Base-by-base conservation (phyloP, 1,140 invertebrate genomes). In the Drosophila littoralis region DNA sequence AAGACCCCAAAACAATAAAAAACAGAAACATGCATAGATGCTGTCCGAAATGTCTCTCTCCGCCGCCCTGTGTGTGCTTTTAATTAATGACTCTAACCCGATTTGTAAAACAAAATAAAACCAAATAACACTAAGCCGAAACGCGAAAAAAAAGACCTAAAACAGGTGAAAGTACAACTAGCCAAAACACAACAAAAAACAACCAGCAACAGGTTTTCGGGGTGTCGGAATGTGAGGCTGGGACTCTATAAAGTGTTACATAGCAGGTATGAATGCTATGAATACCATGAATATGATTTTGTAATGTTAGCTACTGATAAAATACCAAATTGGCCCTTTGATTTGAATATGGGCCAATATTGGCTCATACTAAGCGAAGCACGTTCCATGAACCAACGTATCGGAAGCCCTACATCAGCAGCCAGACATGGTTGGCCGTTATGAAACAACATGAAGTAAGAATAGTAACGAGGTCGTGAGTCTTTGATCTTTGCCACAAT, bases 141-240 rank as follows among this genome's bases (percentile, higher is more conserved):
- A 67, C 51, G 65, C 65, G 42, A 74, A 77, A 58, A 61, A 64
- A 51, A 57, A 55, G n/a, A 43, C 74, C 45, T 58, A 74, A 77
- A 77, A 75, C 70, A 75, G 75, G 75, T 77, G 75, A 77, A 77
- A 77, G 75, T 75, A 69, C 71, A 40, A 75, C 75, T 77, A 77
- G 64, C 64, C 65, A 68, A 77, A 74, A 64, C 36, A 40, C 46
- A 33, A 52, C 6, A 59, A 59, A 45, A 46, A 65, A 69, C 46
- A 52, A 66, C 22, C 35, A 63, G 65, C 70, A 77, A 77, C 75
- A 64, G 64, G 75, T 77, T 75, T 77, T 77, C 40, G 42, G 58
- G 58, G 52, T 58, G 63, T 66, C 55, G 74, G 75, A 73, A 77
- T 73, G 65, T 60, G 71, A 58, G 40, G 51, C 64, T 69, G 48